These are phyloP conservation scores for Takifugu flavidus DNA, from an alignment of 2,113 vertebrate species.

Conservation along the genomic window DNA sequence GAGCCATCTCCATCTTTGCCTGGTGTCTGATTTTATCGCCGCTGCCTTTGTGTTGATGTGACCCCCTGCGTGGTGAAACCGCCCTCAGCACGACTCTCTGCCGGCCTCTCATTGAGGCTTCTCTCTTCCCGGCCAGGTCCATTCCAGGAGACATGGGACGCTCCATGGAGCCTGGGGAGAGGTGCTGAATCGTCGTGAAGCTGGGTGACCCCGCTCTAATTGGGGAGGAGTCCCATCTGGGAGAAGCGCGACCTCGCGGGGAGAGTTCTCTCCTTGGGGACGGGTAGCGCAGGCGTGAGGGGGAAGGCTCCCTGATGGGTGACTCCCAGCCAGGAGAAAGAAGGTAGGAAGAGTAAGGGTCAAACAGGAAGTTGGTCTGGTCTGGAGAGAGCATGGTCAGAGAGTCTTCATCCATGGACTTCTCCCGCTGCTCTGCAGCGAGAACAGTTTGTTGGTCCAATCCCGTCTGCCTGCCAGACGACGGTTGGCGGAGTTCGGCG, in stretches of 20 bases:
- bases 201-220: conserved; percentile 86
- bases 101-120: conserved; percentile 85
- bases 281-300: conserved; percentile 66
- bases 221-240: conserved; percentile 85
- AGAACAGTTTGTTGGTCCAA: conserved; percentile 66
- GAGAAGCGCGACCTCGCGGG: conserved; percentile 64
- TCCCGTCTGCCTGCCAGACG: conserved; percentile 74
- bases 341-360: conserved; percentile 84
- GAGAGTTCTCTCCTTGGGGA: conserved; percentile 71
- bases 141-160: conserved; percentile 86
- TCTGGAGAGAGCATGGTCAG: conserved; percentile 80
- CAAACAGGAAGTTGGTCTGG: conserved; percentile 82
- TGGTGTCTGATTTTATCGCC: conserved; percentile 82
- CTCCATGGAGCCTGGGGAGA: conserved; percentile 59
- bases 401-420: conserved; percentile 83
- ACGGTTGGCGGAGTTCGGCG: conserved; percentile 77
- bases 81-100: conserved; percentile 87
- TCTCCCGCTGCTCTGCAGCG: conserved; percentile 75
- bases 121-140: conserved; percentile 80
- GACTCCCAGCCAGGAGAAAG: conserved; percentile 84
- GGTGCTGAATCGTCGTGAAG: conserved; percentile 67
- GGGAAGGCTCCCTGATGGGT: conserved; percentile 68
- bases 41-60: conserved; percentile 84
- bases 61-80: conserved; percentile 88
- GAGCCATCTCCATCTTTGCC: conserved; percentile 65